Base-by-base conservation (phyloP, 2,797 vertebrate species). In the Phoxinus dragarum region DNA sequence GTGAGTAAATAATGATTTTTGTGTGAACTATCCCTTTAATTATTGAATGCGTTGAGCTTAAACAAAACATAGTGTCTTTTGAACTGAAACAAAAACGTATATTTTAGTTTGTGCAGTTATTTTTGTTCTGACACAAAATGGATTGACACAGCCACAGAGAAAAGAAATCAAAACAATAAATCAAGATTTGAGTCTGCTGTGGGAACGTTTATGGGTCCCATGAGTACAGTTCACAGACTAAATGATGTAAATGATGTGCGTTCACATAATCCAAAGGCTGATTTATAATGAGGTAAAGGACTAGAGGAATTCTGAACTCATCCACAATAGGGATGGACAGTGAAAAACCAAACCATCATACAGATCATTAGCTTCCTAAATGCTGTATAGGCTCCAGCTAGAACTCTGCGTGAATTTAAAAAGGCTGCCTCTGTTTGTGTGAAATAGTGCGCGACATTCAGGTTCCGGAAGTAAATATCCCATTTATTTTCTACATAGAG, bases 261-360 rank as follows among this genome's bases (percentile, higher is more conserved):
- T 75, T 86, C 68, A 82, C 42, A 59, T 31, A 84, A 78, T 85
- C 72, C 66, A 84, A 81, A 82, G 40, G 66, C 66, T 85, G 40
- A 88, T 89, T 81, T 86, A 79, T 79, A 79, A 88, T 84, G 78
- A 68, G 49, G 80, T 85, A 77, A 78, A 82, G n/a, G 54, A 73
- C 56, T 73, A 16, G 69, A 71, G 64, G 47, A 84, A 83, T 61
- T 47, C n/a, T 71, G 49, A 54, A 52, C 72, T 69, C 38, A 47
- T 59, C 68, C 84, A 67, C 56, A 67, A 85, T 31, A 27, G 69
- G 66, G 73, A 67, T 77, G 47, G 81, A 71, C 36, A 80, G 68
- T 75, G 80, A 81, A 68, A 82, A 31, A 83, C 56, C 49, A 86
- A 88, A 84, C 44, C 83, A 54, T 31, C 68, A 80, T 64, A 81